phyloP scores from a whole-genome alignment of 2,888 invertebrate genomes.

The Pseudanteris insignis region DNA sequence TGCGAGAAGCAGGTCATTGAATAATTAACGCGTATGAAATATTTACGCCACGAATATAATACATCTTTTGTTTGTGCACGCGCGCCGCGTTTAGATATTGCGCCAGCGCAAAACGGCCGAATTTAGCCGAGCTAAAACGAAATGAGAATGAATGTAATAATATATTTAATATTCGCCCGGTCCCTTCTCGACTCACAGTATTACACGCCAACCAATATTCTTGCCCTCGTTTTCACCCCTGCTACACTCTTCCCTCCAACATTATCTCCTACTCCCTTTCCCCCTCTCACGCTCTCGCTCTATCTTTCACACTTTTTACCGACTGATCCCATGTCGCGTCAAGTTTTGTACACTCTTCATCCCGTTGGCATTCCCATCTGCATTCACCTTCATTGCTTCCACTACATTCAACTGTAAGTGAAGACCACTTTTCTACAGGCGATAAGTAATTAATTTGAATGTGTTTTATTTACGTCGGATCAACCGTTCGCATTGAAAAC shows the following conservation, averaged over 20 bases:
- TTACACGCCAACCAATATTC: slow-evolving; percentile 65
- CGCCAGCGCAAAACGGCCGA: slow-evolving; percentile 47
- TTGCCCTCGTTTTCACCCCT: slow-evolving; percentile 50
- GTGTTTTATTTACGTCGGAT: no score
- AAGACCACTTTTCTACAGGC: slow-evolving; percentile 28
- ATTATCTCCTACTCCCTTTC: neutral
- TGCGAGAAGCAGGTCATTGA: slow-evolving; percentile 14
- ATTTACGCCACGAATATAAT: slow-evolving; percentile 29
- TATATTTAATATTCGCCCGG: slow-evolving; percentile 65
- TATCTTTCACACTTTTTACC: slow-evolving; percentile 17
- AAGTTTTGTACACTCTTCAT: slow-evolving; percentile 32
- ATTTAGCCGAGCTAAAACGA: slow-evolving; percentile 57
- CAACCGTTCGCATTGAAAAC: no score
- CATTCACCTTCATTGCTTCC: slow-evolving; percentile 58
- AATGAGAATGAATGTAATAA: slow-evolving; percentile 66
- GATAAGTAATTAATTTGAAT: slow-evolving; percentile 26
- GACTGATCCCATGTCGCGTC: slow-evolving; percentile 5
- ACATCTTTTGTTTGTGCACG: slow-evolving; percentile 41
- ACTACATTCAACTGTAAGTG: slow-evolving; percentile 50
- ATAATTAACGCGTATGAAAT: slow-evolving; percentile 31
- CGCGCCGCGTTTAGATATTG: slow-evolving; percentile 48
- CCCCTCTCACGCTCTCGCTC: neutral
- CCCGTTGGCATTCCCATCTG: slow-evolving; percentile 50
- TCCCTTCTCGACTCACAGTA: slow-evolving; percentile 62
- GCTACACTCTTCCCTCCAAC: slow-evolving; percentile 8